Base-by-base conservation (phyloP, 1,140 invertebrate species). In the Pseudomyrmex pallidus region DNA sequence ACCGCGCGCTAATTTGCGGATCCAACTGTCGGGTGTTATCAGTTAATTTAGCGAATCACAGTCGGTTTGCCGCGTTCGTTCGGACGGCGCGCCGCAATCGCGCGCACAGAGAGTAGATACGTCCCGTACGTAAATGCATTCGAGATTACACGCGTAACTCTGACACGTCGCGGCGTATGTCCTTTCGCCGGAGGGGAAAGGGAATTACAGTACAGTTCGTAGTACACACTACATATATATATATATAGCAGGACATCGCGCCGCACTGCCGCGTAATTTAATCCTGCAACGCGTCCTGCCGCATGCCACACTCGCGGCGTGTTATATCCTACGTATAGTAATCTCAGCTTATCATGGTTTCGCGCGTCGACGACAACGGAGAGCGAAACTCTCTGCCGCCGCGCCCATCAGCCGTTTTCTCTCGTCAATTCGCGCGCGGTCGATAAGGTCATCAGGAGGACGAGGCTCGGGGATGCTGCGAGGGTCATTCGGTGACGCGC, bases 341-440 rank as follows among this genome's bases (percentile, higher is more conserved):
- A 87, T 87, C 80, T 72, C 80, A 82, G 85, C 85, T 86, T 86
- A 87, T 86, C 86, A 84, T 85, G 80, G 80, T 78, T 86, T 35
- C 35, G 35, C 35, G 35, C 35, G 35, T 35, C 62, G 67, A 59
- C 70, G 86, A 86, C 62, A 61, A 59, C 70, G 68, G 61, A 35
- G 35, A 35, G 35, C 35, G 70, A 86, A 59, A 76, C 83, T 13
- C n/a, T 85, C n/a, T 85, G 77, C 63, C 63, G 85, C 22, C 50
- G 22, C 67, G 76, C 63, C 68, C 62, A n/a, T n/a, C n/a, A 56
- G 76, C 68, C 35, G 35, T 35, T 35, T 35, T 35, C 35, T 35
- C 35, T 22, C 20, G 84, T 87, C 85, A 85, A 85, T 85, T 78
- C 74, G 70, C 2, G 17, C n/a, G 64, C 54, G 85, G 85, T 87